A percentile compares a stretch with the other conserved stretches of the same genome.
phyloP scores from a whole-genome alignment of 2,113 vertebrate genomes.

The Xiphophorus maculatus region DNA sequence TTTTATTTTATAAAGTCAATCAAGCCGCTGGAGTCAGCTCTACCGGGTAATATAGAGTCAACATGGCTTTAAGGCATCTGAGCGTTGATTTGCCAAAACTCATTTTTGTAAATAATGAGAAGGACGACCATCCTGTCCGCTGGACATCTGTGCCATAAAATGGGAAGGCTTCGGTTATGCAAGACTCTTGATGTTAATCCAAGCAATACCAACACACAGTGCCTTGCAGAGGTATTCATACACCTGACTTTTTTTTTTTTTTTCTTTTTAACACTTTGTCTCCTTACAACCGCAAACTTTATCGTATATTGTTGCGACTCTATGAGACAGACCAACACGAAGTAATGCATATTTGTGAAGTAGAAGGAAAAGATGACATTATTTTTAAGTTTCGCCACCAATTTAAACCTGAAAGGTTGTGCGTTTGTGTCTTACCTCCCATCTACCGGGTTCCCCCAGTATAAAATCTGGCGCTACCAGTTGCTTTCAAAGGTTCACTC shows the following conservation, averaged over 20 bases:
- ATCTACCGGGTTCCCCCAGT: too few species aligned
- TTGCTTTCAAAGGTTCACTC: neutral
- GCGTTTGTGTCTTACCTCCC: neutral
- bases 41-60: constrained; percentile 90
- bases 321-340: neutral
- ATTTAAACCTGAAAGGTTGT: neutral
- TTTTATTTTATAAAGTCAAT: constrained; percentile 99
- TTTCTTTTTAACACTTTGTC: neutral
- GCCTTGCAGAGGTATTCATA: neutral
- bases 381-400: neutral
- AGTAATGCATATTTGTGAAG: neutral
- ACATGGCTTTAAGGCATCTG: constrained; percentile 95
- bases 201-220: constrained; percentile 78
- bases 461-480: too few species aligned
- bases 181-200: constrained; percentile 71
- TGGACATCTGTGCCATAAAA: constrained; percentile 93
- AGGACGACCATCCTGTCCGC: constrained; percentile 82
- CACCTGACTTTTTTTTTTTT: neutral
- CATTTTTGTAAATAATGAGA: constrained; percentile 93
- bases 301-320: neutral
- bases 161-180: constrained; percentile 89
- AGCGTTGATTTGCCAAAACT: constrained; percentile 80
- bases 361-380: neutral
- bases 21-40: constrained; percentile 89
- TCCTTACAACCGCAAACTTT: neutral